Evolutionary conservation across 2,888 invertebrate species (phyloP).

Genomic region (Corbicula japonica): DNA sequence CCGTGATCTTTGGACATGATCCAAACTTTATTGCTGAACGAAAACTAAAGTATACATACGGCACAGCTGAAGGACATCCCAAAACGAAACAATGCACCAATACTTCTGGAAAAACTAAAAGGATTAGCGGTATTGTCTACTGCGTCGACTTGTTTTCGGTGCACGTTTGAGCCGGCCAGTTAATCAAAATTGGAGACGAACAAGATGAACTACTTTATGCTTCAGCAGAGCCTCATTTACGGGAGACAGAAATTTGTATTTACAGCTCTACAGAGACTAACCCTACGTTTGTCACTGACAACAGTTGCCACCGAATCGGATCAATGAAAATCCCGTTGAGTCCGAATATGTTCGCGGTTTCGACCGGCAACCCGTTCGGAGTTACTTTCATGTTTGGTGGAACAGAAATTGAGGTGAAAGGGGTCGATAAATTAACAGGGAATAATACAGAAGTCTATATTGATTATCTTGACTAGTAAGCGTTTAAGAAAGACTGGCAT

Average conservation of each 20-base stretch:
- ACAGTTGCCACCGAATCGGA: not conserved
- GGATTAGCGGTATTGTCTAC: not conserved
- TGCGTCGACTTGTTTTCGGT: conserved; percentile 1
- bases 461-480: conserved; percentile 1
- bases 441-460: not conserved
- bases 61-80: not conserved
- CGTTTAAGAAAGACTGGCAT: too few relatives aligned
- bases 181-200: not conserved
- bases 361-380: not conserved
- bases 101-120: not conserved
- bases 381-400: conserved; percentile 2
- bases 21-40: too few relatives aligned
- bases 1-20: too few relatives aligned
- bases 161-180: not conserved
- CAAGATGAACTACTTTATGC: not conserved
- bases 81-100: not conserved
- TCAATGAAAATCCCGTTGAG: not conserved
- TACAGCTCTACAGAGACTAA: not conserved
- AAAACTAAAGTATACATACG: conserved; percentile 6
- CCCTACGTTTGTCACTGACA: conserved; percentile 6
- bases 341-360: not conserved
- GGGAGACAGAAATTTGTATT: not conserved
- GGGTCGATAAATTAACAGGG: not conserved
- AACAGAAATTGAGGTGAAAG: conserved; percentile 18
- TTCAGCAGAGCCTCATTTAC: not conserved